A percentile compares a stretch with the other conserved stretches of the same genome.
These are phyloP conservation scores for Drosophila kohkoa DNA, from an alignment of 1,140 invertebrate genomes.

Conservation along the genomic window DNA sequence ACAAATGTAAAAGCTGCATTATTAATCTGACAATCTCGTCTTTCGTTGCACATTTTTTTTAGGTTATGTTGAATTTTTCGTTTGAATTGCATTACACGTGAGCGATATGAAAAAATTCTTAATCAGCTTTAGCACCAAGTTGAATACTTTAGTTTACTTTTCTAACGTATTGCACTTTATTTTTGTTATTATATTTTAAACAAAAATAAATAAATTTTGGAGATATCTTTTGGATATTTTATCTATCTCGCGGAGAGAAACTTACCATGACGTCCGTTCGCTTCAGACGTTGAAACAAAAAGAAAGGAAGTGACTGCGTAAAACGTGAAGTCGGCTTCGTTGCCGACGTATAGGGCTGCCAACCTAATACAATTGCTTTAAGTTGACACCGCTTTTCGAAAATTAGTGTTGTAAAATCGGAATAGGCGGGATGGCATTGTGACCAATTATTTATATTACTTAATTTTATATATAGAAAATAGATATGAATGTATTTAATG, in stretches of 20 bases:
- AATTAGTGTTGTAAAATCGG: background rate
- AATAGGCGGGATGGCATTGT: no score
- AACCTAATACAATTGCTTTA: background rate
- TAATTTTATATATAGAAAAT: no score
- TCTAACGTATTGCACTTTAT: background rate
- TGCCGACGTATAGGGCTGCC: background rate
- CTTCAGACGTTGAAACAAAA: constrained; percentile 78
- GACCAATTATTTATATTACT: no score
- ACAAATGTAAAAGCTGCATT: background rate
- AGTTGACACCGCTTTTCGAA: background rate
- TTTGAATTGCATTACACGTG: constrained; percentile 6
- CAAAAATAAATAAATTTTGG: background rate
- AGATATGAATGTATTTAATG: no score
- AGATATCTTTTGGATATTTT: background rate
- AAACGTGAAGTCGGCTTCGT: constrained; percentile 52
- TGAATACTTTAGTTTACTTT: background rate
- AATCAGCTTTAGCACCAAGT: background rate
- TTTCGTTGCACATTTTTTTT: constrained; percentile 1
- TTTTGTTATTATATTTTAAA: background rate
- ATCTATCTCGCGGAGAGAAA: background rate
- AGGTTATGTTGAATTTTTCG: constrained; percentile 32
- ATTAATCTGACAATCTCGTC: background rate
- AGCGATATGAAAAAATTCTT: background rate
- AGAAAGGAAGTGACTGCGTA: constrained; percentile 59
- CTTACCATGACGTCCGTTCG: constrained; percentile 81